Evolutionary conservation across 2,888 invertebrate genomes (phyloP).

Genomic region (Heliconius ismenius): DNA sequence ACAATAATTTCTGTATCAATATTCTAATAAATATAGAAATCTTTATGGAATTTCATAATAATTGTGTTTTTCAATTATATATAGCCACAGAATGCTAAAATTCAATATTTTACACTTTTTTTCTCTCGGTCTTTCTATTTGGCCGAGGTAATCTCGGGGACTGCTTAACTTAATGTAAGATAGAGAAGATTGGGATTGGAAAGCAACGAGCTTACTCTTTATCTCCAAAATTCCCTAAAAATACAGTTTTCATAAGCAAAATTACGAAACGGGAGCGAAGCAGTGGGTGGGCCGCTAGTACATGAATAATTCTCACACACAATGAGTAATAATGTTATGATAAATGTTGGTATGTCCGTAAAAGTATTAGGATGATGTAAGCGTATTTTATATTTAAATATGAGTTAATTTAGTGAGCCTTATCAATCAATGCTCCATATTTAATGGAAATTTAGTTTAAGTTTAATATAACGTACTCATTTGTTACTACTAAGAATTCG

Average conservation of each 20-base stretch:
- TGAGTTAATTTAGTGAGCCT: background rate
- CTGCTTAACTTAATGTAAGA: background rate
- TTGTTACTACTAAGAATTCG: background rate
- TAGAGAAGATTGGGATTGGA: no score
- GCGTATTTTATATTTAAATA: conserved; percentile 19
- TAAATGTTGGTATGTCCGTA: conserved; percentile 16
- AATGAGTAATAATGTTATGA: conserved; percentile 25
- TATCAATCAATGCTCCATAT: background rate
- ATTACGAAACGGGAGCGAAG: no score
- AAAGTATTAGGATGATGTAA: conserved; percentile 25
- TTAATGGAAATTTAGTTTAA: background rate
- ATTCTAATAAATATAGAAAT: no score
- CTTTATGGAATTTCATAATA: background rate
- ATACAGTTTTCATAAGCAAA: background rate
- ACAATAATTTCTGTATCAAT: background rate
- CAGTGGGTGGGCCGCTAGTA: no score
- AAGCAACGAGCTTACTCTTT: background rate
- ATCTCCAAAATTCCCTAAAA: background rate
- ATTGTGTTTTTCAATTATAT: background rate
- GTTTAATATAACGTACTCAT: background rate
- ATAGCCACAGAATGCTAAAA: background rate
- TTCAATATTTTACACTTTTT: background rate
- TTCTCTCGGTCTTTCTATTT: background rate
- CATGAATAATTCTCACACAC: background rate
- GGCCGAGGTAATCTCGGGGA: background rate